phyloP scores from a whole-genome alignment of 1,140 invertebrate genomes.

The Saccostrea echinata region DNA sequence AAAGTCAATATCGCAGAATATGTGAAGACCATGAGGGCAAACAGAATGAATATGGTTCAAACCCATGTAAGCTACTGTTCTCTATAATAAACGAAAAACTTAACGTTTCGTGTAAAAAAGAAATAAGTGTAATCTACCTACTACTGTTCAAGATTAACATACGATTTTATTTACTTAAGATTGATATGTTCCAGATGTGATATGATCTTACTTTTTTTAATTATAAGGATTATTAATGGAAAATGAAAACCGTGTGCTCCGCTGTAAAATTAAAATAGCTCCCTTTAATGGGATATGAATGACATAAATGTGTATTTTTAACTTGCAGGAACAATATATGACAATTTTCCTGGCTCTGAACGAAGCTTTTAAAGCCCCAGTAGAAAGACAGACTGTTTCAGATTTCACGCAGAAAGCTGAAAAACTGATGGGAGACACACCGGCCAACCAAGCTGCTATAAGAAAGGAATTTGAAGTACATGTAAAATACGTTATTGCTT shows the following conservation, averaged over 20 bases:
- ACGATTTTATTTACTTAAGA: not conserved
- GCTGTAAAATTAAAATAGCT: no score
- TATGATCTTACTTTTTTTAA: no score
- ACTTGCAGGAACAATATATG: not conserved
- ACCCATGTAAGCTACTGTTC: not conserved
- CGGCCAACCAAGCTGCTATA: not conserved
- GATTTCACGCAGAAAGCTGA: not conserved
- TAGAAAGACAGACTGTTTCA: not conserved
- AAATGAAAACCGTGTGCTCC: no score
- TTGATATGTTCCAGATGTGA: no score
- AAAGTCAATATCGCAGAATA: slow-evolving; percentile 28
- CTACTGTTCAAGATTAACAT: not conserved
- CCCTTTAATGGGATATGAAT: no score
- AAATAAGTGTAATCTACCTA: no score
- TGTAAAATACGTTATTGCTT: not conserved
- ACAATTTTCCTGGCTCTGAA: not conserved
- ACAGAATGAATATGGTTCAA: slow-evolving; percentile 44
- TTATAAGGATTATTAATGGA: no score
- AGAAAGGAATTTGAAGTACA: slow-evolving; percentile 11
- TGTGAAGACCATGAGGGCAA: slow-evolving; percentile 24
- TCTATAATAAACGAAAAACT: no score
- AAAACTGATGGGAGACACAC: not conserved
- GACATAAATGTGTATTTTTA: no score
- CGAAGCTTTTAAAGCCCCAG: not conserved
- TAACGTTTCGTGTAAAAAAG: not conserved